Evolutionary conservation across 2,113 vertebrate species (phyloP).

Genomic region (Cathartes aura): DNA sequence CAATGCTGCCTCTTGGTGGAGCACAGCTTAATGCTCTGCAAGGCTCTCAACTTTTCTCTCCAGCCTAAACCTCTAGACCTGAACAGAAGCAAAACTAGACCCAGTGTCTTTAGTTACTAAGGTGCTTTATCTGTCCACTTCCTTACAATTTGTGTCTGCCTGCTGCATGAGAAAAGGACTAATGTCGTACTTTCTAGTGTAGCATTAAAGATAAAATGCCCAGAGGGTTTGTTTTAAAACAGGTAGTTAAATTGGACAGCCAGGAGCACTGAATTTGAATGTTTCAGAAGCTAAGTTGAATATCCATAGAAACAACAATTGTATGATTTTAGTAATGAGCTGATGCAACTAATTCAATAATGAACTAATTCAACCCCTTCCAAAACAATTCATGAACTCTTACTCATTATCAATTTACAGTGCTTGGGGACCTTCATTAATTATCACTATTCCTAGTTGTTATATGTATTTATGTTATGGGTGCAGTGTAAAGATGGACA

Average conservation of each 20-base stretch:
- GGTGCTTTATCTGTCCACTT: not conserved
- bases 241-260: not conserved
- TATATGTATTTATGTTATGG: not conserved
- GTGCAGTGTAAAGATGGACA: not conserved
- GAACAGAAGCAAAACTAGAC: not conserved
- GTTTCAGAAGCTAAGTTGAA: not conserved
- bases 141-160: not conserved
- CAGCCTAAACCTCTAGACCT: not conserved
- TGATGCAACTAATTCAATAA: slow-evolving; percentile 27
- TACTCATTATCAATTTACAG: not conserved
- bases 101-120: not conserved
- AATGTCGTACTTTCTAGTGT: not conserved
- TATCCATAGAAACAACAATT: not conserved
- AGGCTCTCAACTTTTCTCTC: not conserved
- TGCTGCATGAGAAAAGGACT: not conserved
- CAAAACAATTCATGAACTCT: not conserved
- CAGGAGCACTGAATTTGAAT: not conserved
- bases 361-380: not conserved
- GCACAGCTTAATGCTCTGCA: not conserved
- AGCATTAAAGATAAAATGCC: not conserved
- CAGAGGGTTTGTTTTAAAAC: not conserved
- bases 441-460: not conserved
- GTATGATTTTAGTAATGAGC: not conserved
- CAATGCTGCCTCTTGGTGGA: not conserved
- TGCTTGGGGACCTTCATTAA: not conserved